Evolutionary conservation across 2,113 vertebrate genomes (phyloP).

Genomic region (Diadophis punctatus): DNA sequence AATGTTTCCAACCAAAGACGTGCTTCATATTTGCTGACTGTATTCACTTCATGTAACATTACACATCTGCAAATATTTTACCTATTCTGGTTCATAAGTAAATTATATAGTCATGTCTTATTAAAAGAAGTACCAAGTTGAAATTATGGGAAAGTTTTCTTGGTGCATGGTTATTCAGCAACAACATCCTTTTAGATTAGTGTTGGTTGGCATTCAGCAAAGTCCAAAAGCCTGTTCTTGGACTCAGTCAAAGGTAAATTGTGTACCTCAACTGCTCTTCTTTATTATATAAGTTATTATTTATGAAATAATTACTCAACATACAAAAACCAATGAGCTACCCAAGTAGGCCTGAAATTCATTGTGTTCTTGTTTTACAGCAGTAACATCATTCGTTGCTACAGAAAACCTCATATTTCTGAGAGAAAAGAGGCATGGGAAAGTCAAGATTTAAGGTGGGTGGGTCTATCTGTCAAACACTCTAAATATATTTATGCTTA

Average conservation of each 20-base stretch:
- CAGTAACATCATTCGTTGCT: not conserved
- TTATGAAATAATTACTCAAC: not conserved
- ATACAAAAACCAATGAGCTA: not conserved
- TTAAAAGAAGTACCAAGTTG: slow-evolving; percentile 39
- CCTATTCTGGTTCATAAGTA: too few relatives aligned
- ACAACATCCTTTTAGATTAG: not conserved
- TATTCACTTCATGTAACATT: too few relatives aligned
- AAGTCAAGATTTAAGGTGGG: not conserved
- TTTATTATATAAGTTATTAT: not conserved
- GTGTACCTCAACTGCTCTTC: not conserved
- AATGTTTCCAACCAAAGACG: too few relatives aligned
- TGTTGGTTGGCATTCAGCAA: not conserved
- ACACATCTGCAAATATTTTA: too few relatives aligned
- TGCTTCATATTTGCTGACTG: too few relatives aligned
- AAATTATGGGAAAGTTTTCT: slow-evolving; percentile 14
- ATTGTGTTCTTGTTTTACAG: not conserved
- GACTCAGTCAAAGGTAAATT: not conserved
- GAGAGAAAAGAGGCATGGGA: not conserved
- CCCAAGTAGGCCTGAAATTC: not conserved
- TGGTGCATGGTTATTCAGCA: not conserved
- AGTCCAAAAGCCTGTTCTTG: not conserved
- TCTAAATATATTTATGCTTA: not conserved
- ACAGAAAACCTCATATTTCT: slow-evolving; percentile 9
- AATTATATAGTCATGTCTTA: not conserved
- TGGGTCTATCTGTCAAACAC: not conserved